Conservation (phyloP, 2,113 vertebrate genomes). For the Carassius carassius region DNA sequence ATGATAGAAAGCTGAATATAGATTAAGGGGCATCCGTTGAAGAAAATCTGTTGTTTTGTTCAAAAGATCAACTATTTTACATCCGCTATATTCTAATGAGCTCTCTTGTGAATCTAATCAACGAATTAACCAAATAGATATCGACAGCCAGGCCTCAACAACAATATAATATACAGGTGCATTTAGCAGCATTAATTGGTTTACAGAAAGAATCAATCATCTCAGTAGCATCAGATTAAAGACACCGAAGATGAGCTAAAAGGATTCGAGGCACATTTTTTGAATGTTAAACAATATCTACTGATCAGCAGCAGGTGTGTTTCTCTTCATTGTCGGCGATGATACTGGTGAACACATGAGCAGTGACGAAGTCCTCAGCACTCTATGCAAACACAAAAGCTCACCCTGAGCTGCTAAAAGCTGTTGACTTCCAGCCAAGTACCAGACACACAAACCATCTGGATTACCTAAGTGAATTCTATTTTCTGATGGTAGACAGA, state of each 20-base stretch:
- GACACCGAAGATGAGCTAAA: constrained; percentile 26
- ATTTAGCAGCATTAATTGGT: constrained; percentile 53
- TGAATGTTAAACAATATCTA: constrained; percentile 30
- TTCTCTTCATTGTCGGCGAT: neutral
- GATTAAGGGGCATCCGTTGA: constrained; percentile 18
- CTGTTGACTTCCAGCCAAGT: constrained; percentile 47
- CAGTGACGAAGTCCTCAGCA: constrained; percentile 37
- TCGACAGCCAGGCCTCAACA: constrained; percentile 41
- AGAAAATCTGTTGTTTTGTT: constrained; percentile 20
- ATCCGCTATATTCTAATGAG: constrained; percentile 35
- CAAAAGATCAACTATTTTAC: constrained; percentile 12
- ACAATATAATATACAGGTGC: constrained; percentile 44
- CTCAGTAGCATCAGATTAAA: constrained; percentile 1
- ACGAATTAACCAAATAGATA: constrained; percentile 51
- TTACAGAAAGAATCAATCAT: constrained; percentile 48
- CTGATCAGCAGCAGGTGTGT: constrained; percentile 47
- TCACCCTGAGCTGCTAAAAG: constrained; percentile 42
- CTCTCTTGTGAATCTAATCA: constrained; percentile 38
- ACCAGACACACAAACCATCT: constrained; percentile 50
- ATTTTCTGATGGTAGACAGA: constrained; percentile 67
- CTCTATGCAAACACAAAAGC: constrained; percentile 52
- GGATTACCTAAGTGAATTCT: constrained; percentile 58
- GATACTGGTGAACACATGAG: constrained; percentile 34
- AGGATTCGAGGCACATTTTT: neutral
- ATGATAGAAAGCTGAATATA: constrained; percentile 51